A percentile compares a stretch with the other conserved stretches of the same genome.
Conservation (phyloP, 2,113 vertebrate genomes). For the Passerina amoena region DNA sequence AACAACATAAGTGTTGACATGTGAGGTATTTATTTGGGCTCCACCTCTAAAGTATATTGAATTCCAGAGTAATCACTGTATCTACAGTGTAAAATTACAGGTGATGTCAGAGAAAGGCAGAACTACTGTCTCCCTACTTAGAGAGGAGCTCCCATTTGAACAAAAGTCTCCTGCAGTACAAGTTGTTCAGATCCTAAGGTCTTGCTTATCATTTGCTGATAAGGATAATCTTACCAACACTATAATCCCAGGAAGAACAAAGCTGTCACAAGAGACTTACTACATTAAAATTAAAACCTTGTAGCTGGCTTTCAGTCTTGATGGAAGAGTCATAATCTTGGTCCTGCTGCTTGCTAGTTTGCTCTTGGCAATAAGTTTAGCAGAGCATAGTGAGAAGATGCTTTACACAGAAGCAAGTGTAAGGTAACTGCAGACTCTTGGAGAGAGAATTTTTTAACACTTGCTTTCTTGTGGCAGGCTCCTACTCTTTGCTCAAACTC, state of each 20-base stretch:
- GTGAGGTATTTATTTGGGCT: background rate
- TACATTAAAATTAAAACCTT: background rate
- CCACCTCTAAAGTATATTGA: background rate
- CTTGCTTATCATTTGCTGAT: background rate
- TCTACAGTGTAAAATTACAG: background rate
- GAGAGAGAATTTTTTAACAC: background rate
- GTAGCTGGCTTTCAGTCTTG: background rate
- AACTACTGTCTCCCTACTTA: background rate
- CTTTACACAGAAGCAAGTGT: background rate
- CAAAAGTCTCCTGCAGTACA: background rate
- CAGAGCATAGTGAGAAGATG: background rate
- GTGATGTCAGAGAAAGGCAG: background rate
- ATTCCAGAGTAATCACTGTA: slow-evolving; percentile 34
- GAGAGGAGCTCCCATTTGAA: background rate
- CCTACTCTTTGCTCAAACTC: background rate
- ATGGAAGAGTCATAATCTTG: background rate
- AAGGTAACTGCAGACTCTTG: background rate
- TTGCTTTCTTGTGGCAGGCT: background rate
- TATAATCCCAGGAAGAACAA: background rate
- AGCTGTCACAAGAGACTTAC: background rate
- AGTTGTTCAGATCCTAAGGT: background rate
- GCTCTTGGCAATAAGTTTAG: background rate
- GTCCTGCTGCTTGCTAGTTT: background rate
- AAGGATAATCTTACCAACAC: background rate
- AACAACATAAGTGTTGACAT: background rate